Evolutionary conservation across 2,797 vertebrate genomes (phyloP), one percentile per base, ranked within the genome.

Genomic region (Picus viridis): DNA sequence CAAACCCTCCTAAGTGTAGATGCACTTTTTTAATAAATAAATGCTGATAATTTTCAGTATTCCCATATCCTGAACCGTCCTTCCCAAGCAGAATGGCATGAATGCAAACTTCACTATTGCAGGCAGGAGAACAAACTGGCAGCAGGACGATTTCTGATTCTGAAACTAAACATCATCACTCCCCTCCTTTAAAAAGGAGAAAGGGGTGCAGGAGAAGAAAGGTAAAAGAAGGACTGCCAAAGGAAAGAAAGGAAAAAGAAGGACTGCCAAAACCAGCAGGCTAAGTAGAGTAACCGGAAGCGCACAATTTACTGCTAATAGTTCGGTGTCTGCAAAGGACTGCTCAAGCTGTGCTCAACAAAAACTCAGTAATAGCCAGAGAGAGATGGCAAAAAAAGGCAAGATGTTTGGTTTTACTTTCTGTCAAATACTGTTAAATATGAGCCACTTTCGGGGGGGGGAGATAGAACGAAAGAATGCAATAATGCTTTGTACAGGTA

Each of bases 401-500:
- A 4, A 80, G 51, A 83, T 82, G 85, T 77, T 90, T 89, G 70
- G 65, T 34, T 94, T 88, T 90, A 84, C 75, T 84, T 86, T 92
- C 92, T 49, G 45, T 79, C 86, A 95, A 88, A 93, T 72, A 86
- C 74, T 59, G 57, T 88, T 88, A 89, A 89, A 89, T 76, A 96
- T 63, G 91, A 92, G 61, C 58, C 69, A 90, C 47, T 80, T 45
- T 51, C 23, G 23, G 47, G 19, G 19, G 22, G 16, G 63, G 63
- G 30, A 58, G 81, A 43, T 0, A 68, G 58, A 91, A 91, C 56
- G 59, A 86, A 92, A 92, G 83, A 74, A 77, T 70, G 83, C 43
- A 79, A 19, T 65, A 73, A 97, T 96, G 58, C 77, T 97, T 98
- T 96, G 95, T 94, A 96, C 97, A 98, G 98, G 98, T 98, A 98